Base-by-base conservation (phyloP, 2,797 vertebrate genomes). In the Silurus lanzhouensis region DNA sequence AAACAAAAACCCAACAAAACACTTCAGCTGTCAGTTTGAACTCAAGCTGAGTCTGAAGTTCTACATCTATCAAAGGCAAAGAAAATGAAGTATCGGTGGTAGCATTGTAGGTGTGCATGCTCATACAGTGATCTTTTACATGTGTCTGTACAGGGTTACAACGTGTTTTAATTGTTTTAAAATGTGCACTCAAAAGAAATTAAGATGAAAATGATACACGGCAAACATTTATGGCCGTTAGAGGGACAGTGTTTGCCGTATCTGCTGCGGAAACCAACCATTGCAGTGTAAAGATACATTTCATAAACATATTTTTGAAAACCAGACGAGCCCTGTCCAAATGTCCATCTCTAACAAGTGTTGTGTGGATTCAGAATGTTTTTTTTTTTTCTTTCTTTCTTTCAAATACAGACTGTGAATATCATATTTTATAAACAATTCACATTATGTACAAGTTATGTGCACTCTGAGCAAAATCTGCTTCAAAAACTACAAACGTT, bases 401-500 rank as follows among this genome's bases (percentile, higher is more conserved):
- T 52, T 13, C 31, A 48, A 61, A 57, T 22, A 13, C 46, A 48
- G 64, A 14, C 74, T 76, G 72, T 17, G 15, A 58, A n/a, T 74
- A 74, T 38, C 19, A 55, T 31, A 44, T 78, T 61, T 63, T 63
- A 19, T 44, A 70, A 82, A 75, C 55, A 74, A 9, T 7, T 63
- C 71, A 78, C 46, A 66, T 52, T 60, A 31, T 57, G 57, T 84
- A 79, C 64, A 61, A 15, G 20, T 46, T 19, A 15, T 17, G 58
- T 85, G 76, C 57, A 78, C 76, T 77, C 17, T 31, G 77, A 13
- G 66, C n/a, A 52, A 46, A 77, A 77, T n/a, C 71, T 52, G 58
- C 27, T 93, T 91, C 60, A 91, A 92, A 94, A 92, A 93, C 91
- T 91, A 58, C 25, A 58, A 58, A 58, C 52, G 44, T 57, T 31